phyloP scores from a whole-genome alignment of 2,113 vertebrate species.

The Triplophysa siluroides region DNA sequence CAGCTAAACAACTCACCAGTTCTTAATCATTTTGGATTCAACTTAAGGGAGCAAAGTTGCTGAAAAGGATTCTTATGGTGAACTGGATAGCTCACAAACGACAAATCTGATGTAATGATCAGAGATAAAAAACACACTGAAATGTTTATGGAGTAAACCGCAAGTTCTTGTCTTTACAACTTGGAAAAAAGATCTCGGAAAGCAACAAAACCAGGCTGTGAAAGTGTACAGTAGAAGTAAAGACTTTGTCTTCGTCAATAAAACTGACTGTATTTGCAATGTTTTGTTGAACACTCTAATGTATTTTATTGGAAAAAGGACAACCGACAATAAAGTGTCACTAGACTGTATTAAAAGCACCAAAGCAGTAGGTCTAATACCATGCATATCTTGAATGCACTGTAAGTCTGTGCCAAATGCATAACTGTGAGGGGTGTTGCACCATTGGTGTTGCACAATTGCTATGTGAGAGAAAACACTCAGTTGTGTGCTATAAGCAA shows the following conservation, averaged over 20 bases:
- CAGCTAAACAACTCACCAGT: not conserved
- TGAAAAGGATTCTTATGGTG: not conserved
- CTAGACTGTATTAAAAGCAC: not conserved
- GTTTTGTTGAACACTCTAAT: not conserved
- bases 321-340: too few species aligned
- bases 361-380: not conserved
- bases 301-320: not conserved
- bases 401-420: not conserved
- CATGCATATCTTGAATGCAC: not conserved
- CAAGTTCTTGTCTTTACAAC: not conserved
- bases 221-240: too few species aligned
- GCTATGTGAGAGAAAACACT: too few species aligned
- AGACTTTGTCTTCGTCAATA: too few species aligned
- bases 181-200: not conserved
- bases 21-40: constrained; percentile 5
- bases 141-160: constrained; percentile 23
- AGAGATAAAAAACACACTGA: constrained; percentile 28
- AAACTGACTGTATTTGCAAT: too few species aligned
- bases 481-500: not conserved
- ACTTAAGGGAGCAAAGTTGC: not conserved
- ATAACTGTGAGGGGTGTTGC: not conserved
- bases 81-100: constrained; percentile 35
- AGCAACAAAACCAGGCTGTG: not conserved
- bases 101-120: constrained; percentile 18
- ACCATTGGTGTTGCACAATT: too few species aligned